A percentile compares a stretch with the other conserved stretches of the same genome.
Evolutionary conservation across 2,113 vertebrate genomes (phyloP).

Genomic region (Heterotis niloticus): DNA sequence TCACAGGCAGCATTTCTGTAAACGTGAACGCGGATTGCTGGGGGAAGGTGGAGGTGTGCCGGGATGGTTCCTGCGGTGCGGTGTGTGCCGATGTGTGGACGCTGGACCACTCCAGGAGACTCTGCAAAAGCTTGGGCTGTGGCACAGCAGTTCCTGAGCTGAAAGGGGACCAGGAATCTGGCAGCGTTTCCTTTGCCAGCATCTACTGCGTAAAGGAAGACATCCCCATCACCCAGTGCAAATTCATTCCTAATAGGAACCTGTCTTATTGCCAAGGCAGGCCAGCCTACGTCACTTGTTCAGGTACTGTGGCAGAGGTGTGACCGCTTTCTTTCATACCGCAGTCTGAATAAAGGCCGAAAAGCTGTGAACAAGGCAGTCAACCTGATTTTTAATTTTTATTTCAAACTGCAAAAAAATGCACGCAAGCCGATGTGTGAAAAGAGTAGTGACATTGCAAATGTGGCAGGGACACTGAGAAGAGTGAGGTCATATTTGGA

Average conservation of each 20-base stretch:
- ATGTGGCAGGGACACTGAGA: no score
- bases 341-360: neutral
- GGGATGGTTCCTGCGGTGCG: fast-evolving
- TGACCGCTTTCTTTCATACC: neutral
- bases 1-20: constrained; percentile 24
- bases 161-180: fast-evolving
- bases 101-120: fast-evolving
- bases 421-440: no score
- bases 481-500: no score
- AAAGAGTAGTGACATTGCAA: no score
- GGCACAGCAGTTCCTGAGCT: fast-evolving
- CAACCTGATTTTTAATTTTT: neutral
- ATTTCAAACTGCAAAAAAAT: neutral
- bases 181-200: neutral
- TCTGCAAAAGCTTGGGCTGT: constrained; percentile 47
- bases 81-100: constrained; percentile 44
- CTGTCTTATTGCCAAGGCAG: fast-evolving
- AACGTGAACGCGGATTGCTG: constrained; percentile 23
- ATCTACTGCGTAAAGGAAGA: neutral
- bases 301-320: constrained; percentile 40
- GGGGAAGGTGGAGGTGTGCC: constrained; percentile 40
- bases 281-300: constrained; percentile 42
- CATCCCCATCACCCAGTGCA: constrained; percentile 24
- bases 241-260: neutral
- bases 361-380: neutral